These are phyloP conservation scores for Beris chalybata DNA, from an alignment of 2,888 invertebrate genomes.

Conservation along the genomic window DNA sequence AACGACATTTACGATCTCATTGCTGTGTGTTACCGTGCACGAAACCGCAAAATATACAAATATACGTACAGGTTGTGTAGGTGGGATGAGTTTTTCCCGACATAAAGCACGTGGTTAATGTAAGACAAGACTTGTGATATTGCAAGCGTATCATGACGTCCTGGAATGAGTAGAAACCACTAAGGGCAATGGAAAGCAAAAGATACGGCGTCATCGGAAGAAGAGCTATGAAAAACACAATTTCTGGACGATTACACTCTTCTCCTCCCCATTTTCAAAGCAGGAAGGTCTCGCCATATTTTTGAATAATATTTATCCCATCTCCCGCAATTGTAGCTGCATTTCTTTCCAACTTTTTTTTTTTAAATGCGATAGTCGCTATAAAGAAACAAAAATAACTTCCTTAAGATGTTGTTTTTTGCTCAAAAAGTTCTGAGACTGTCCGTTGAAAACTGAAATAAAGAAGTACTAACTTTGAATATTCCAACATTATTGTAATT, in stretches of 20 bases:
- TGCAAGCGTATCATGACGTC: conserved; percentile 21
- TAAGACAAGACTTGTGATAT: conserved; percentile 13
- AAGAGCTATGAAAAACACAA: conserved; percentile 8
- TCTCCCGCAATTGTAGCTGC: not conserved
- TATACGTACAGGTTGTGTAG: too few species aligned
- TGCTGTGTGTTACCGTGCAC: too few species aligned
- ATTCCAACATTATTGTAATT: too few species aligned
- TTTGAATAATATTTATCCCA: not conserved
- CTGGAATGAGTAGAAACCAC: conserved; percentile 5
- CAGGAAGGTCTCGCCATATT: conserved; percentile 11
- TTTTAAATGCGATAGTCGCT: conserved; percentile 19
- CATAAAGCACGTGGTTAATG: conserved; percentile 22
- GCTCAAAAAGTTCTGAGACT: not conserved
- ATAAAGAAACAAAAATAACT: conserved; percentile 27
- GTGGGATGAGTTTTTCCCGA: too few species aligned
- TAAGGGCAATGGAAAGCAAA: conserved; percentile 22
- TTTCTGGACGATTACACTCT: conserved; percentile 8
- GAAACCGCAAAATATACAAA: too few species aligned
- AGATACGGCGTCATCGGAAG: conserved; percentile 26
- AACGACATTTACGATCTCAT: too few species aligned
- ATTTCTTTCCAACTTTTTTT: conserved; percentile 12
- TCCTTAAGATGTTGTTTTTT: conserved; percentile 22
- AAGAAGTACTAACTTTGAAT: too few species aligned
- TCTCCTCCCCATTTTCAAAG: conserved; percentile 14
- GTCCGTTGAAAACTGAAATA: conserved; percentile 7